Evolutionary conservation across 2,888 invertebrate species (phyloP).

Genomic region (Miltochrista miniata): DNA sequence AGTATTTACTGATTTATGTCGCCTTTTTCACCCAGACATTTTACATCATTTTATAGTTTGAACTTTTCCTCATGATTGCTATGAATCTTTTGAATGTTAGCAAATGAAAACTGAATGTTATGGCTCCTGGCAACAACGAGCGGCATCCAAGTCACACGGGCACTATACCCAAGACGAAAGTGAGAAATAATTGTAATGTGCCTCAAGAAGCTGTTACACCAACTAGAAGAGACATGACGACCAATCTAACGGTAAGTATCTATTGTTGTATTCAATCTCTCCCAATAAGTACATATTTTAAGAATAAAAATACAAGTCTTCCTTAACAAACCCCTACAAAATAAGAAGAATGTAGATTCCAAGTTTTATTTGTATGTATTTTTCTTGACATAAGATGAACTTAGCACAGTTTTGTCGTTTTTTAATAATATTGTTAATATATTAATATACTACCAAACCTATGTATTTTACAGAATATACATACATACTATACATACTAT

Average conservation of each 20-base stretch:
- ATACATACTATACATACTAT: too few species aligned
- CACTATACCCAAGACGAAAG: conserved; percentile 87
- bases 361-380: too few species aligned
- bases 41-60: background rate
- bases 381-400: too few species aligned
- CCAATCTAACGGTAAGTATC: conserved; percentile 75
- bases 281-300: too few species aligned
- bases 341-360: too few species aligned
- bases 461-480: too few species aligned
- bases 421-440: too few species aligned
- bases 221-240: conserved; percentile 82
- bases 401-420: too few species aligned
- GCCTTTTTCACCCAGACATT: background rate
- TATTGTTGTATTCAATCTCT: background rate
- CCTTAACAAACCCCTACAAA: too few species aligned
- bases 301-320: too few species aligned
- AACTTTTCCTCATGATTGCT: conserved; percentile 8
- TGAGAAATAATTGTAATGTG: conserved; percentile 84
- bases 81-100: conserved; percentile 40
- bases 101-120: conserved; percentile 58
- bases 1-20: conserved; percentile 8
- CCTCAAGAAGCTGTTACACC: conserved; percentile 85
- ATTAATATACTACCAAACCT: too few species aligned
- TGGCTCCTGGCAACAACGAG: conserved; percentile 81
- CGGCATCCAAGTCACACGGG: conserved; percentile 83